Evolutionary conservation across 2,888 invertebrate genomes (phyloP).

Genomic region (Amiota minor): DNA sequence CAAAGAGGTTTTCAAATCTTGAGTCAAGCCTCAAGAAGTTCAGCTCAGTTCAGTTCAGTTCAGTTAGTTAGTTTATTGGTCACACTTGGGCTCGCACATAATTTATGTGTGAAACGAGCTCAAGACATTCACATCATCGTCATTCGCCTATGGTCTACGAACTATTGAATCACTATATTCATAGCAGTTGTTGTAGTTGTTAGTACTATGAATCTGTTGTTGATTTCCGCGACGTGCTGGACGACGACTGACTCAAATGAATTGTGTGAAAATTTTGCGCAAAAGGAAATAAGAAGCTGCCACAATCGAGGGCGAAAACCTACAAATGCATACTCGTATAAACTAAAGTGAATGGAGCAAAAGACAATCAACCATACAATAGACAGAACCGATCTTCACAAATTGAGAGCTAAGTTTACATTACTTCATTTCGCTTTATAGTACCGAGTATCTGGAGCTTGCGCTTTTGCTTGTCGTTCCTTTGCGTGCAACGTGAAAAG

Average conservation of each 20-base stretch:
- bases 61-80: slow-evolving; percentile 66
- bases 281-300: slow-evolving; percentile 18
- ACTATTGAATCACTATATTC: neutral
- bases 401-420: neutral
- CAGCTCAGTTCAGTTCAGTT: neutral
- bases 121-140: slow-evolving; percentile 58
- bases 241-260: slow-evolving; percentile 50
- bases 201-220: neutral
- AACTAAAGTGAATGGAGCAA: neutral
- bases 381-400: slow-evolving; percentile 9
- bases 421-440: no score
- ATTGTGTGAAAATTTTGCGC: slow-evolving; percentile 57
- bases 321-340: slow-evolving; percentile 50
- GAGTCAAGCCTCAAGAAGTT: neutral
- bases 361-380: slow-evolving; percentile 4
- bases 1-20: no score
- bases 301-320: slow-evolving; percentile 46
- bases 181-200: neutral
- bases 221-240: slow-evolving; percentile 42
- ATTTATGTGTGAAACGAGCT: slow-evolving; percentile 67
- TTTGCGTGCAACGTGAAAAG: slow-evolving; percentile 1
- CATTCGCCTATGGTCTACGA: slow-evolving; percentile 44
- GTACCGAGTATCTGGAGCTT: neutral
- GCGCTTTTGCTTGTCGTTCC: neutral
- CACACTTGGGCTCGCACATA: slow-evolving; percentile 71